These are phyloP conservation scores for Epirrhoe tristata DNA, from an alignment of 2,888 invertebrate species.

Conservation along the genomic window DNA sequence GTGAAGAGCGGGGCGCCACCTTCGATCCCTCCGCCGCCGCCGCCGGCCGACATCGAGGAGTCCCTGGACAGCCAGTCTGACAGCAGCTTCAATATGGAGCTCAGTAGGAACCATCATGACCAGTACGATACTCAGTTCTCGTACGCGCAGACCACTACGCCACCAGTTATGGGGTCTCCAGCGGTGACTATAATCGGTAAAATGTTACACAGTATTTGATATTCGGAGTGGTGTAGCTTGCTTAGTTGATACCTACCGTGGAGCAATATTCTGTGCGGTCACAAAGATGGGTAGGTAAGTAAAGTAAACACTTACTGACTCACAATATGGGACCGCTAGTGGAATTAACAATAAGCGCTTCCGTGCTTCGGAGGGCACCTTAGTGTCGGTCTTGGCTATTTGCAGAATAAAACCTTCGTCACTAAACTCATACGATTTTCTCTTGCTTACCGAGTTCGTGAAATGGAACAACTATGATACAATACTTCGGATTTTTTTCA, in stretches of 20 bases:
- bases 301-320: no score
- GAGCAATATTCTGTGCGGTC: no score
- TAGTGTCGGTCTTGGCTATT: no score
- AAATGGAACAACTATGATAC: background rate
- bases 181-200: constrained; percentile 76
- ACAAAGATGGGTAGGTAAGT: no score
- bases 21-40: constrained; percentile 82
- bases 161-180: constrained; percentile 52
- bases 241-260: no score
- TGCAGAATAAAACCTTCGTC: no score
- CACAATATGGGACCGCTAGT: no score
- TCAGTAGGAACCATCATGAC: constrained; percentile 89
- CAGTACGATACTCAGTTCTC: constrained; percentile 91
- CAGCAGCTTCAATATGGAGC: constrained; percentile 89
- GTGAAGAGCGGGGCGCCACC: constrained; percentile 75
- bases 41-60: constrained; percentile 69
- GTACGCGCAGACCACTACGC: constrained; percentile 37
- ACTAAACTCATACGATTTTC: no score
- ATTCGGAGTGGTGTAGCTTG: no score
- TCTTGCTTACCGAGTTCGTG: background rate
- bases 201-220: constrained; percentile 51
- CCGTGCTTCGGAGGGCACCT: no score
- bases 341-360: no score
- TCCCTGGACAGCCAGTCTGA: constrained; percentile 72
- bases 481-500: constrained; percentile 65